Conservation (phyloP, 2,113 vertebrate genomes). For the Brienomyrus brachyistius region DNA sequence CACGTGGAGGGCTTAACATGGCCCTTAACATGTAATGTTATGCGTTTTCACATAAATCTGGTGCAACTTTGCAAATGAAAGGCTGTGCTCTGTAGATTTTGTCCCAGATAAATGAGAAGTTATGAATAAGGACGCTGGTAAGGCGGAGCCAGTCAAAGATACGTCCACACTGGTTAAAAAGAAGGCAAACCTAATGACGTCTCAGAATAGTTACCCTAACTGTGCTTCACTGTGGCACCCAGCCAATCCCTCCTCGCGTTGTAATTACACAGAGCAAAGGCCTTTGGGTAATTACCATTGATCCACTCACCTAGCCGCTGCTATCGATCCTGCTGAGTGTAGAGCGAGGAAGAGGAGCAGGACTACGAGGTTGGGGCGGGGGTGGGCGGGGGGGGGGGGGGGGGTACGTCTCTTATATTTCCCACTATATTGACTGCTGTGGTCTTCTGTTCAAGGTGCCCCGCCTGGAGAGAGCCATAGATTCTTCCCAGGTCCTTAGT, state of each 20-base stretch:
- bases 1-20: neutral
- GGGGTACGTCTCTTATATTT: neutral
- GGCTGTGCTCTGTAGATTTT: neutral
- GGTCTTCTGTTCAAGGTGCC: conserved; percentile 12
- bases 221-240: conserved; percentile 16
- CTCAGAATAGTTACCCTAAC: conserved; percentile 23
- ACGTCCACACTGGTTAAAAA: neutral
- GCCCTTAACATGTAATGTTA: neutral
- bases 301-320: conserved; percentile 24
- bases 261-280: conserved; percentile 44
- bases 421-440: neutral
- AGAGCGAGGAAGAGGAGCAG: conserved; percentile 13
- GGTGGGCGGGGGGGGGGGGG: neutral
- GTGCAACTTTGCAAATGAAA: neutral
- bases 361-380: neutral
- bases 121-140: neutral
- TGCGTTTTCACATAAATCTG: neutral
- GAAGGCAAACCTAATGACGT: neutral
- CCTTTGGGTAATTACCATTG: conserved; percentile 47
- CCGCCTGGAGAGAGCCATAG: neutral
- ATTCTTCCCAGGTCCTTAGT: neutral
- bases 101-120: neutral
- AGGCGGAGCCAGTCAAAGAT: neutral
- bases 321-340: conserved; percentile 31
- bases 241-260: conserved; percentile 43